Evolutionary conservation across 2,888 invertebrate genomes (phyloP).

Genomic region (Drosophila pseudotalamancana): DNA sequence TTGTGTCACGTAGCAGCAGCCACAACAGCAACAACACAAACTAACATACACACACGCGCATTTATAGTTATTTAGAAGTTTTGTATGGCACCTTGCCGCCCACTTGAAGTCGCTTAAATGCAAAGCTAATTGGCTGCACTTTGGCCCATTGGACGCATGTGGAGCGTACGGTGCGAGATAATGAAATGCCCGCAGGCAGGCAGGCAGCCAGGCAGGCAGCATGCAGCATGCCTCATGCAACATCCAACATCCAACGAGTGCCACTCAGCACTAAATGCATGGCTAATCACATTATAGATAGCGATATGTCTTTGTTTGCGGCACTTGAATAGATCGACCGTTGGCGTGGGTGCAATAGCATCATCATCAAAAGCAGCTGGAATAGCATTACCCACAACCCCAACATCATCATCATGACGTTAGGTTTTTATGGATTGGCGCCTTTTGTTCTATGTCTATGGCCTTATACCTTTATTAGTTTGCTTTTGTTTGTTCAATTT

Average conservation of each 20-base stretch:
- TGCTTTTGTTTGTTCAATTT: slow-evolving; percentile 68
- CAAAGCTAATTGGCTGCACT: slow-evolving; percentile 57
- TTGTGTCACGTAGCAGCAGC: slow-evolving; percentile 59
- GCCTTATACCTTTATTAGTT: slow-evolving; percentile 65
- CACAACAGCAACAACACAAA: slow-evolving; percentile 4
- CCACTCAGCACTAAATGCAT: slow-evolving; percentile 58
- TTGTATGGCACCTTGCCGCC: slow-evolving; percentile 31
- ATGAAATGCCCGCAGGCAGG: slow-evolving; percentile 61
- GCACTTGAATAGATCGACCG: slow-evolving; percentile 60
- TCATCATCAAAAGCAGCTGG: slow-evolving; percentile 15
- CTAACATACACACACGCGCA: neutral
- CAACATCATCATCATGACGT: slow-evolving; percentile 6
- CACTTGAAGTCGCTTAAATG: slow-evolving; percentile 45
- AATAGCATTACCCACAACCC: slow-evolving; percentile 10
- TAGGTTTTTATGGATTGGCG: slow-evolving; percentile 51
- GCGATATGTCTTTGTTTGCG: slow-evolving; percentile 52
- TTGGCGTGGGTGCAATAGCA: slow-evolving; percentile 49
- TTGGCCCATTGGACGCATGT: slow-evolving; percentile 45
- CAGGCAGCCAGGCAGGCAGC: slow-evolving; percentile 3
- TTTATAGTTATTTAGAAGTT: neutral
- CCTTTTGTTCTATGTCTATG: slow-evolving; percentile 48
- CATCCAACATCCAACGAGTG: slow-evolving; percentile 45
- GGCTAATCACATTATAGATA: slow-evolving; percentile 64
- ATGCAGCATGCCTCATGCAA: slow-evolving; percentile 15
- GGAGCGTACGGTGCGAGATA: slow-evolving; percentile 34